These are phyloP conservation scores for Sesia apiformis DNA, from an alignment of 2,888 invertebrate species.

Conservation along the genomic window DNA sequence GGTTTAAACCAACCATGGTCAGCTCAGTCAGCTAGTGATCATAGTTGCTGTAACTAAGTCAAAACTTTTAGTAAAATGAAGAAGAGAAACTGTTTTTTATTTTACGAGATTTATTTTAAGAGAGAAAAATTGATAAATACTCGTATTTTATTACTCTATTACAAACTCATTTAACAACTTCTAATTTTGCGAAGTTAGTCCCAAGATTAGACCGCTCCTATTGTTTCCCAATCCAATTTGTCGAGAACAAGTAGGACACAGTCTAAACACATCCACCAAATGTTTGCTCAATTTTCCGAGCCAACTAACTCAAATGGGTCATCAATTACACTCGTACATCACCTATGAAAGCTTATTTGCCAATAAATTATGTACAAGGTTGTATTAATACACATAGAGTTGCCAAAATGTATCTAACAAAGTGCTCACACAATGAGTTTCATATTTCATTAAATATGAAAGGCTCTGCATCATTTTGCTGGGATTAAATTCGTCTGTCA, in stretches of 20 bases:
- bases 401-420: constrained; percentile 4
- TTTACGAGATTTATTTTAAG: no score
- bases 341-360: background rate
- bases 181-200: no score
- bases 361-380: background rate
- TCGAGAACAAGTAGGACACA: background rate
- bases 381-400: background rate
- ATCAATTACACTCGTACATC: background rate
- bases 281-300: background rate
- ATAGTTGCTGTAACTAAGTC: no score
- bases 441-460: no score
- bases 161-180: no score
- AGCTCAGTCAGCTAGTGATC: no score
- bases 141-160: no score
- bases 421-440: constrained; percentile 6
- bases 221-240: background rate
- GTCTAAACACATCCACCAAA: background rate
- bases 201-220: background rate
- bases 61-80: no score
- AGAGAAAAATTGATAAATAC: no score
- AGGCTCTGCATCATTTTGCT: constrained; percentile 9
- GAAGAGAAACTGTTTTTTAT: no score
- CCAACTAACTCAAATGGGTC: background rate
- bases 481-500: constrained; percentile 37
- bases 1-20: no score